phyloP scores from a whole-genome alignment of 2,113 vertebrate genomes.

The Manacus vitellinus region DNA sequence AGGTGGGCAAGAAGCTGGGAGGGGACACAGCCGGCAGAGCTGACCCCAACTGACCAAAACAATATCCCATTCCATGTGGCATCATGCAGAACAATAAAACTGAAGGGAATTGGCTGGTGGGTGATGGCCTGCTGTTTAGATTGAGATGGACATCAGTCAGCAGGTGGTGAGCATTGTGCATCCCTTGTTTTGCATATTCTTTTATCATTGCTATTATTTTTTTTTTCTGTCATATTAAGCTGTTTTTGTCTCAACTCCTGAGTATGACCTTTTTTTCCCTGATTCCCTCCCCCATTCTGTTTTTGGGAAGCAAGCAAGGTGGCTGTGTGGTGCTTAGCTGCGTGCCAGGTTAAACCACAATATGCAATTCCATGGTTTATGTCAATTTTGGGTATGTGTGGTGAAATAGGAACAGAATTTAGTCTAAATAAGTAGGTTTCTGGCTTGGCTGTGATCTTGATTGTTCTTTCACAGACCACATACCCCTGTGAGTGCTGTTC shows the following conservation, averaged over 20 bases:
- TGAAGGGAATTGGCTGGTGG: neutral
- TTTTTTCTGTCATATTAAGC: neutral
- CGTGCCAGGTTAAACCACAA: neutral
- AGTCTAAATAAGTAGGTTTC: neutral
- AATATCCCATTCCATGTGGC: neutral
- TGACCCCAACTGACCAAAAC: neutral
- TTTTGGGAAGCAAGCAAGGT: neutral
- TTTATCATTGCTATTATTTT: neutral
- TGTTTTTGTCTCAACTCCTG: neutral
- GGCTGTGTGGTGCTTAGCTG: neutral
- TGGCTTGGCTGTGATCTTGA: neutral
- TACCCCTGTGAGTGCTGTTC: neutral
- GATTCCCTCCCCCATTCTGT: neutral
- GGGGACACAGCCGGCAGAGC: neutral
- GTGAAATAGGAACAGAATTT: neutral
- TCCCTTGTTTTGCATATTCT: neutral
- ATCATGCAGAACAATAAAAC: neutral
- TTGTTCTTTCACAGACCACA: neutral
- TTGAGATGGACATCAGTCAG: neutral
- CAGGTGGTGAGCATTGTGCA: neutral
- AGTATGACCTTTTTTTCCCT: neutral
- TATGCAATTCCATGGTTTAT: accelerated
- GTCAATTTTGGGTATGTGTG: neutral
- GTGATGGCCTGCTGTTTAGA: neutral
- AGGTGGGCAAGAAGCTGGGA: neutral